These are phyloP conservation scores for Lutjanus campechanus DNA, from an alignment of 2,797 vertebrate species.

Conservation along the genomic window DNA sequence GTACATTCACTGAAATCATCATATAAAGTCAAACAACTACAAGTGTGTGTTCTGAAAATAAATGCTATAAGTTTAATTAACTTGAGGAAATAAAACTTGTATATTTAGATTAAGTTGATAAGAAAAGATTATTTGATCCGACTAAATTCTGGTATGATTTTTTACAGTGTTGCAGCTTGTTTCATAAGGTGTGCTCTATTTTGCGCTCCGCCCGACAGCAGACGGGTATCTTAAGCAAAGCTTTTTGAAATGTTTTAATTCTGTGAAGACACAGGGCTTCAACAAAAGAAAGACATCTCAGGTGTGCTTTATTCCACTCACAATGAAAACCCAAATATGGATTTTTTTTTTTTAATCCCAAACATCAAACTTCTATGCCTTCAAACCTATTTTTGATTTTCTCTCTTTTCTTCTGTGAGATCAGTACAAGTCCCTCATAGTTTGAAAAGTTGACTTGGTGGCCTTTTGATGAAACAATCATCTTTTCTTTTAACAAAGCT, in stretches of 20 bases:
- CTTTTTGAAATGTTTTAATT: slow-evolving; percentile 24
- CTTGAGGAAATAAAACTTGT: too few species aligned
- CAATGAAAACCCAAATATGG: slow-evolving; percentile 30
- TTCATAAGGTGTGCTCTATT: slow-evolving; percentile 3
- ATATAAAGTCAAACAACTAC: too few species aligned
- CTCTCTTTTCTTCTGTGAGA: slow-evolving; percentile 48
- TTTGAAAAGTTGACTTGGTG: slow-evolving; percentile 64
- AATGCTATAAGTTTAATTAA: too few species aligned
- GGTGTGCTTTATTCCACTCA: slow-evolving; percentile 27
- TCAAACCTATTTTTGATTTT: slow-evolving; percentile 50
- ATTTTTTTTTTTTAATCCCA: slow-evolving; percentile 32
- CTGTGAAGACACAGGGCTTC: background rate
- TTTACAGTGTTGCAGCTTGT: background rate
- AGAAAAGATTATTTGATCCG: too few species aligned
- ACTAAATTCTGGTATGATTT: too few species aligned
- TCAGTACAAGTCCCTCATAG: slow-evolving; percentile 54
- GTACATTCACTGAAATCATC: too few species aligned
- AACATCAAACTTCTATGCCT: slow-evolving; percentile 38
- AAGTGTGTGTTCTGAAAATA: too few species aligned
- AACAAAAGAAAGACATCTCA: slow-evolving; percentile 24
- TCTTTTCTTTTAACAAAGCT: slow-evolving; percentile 67
- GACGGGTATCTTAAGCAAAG: slow-evolving; percentile 3
- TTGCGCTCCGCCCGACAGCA: slow-evolving; percentile 3
- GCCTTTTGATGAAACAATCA: slow-evolving; percentile 60
- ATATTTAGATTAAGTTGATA: too few species aligned